Conservation (phyloP, 2,888 invertebrate species). For the Nomada goodeniana region DNA sequence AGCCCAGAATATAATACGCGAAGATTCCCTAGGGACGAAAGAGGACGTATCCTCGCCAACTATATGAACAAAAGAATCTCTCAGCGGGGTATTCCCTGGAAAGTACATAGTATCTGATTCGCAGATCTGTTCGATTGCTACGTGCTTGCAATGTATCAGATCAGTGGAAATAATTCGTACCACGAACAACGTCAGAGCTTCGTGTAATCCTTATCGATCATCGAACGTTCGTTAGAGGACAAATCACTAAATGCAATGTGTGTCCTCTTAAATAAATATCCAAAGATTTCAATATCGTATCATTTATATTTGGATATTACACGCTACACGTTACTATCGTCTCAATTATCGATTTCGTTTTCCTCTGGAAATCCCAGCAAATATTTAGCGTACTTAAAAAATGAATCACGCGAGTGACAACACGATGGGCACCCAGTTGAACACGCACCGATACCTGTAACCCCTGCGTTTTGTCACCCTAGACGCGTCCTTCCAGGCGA, state of each 20-base stretch:
- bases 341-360: not conserved
- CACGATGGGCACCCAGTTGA: constrained; percentile 11
- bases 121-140: constrained; percentile 42
- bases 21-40: constrained; percentile 78
- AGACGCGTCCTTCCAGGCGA: constrained; percentile 79
- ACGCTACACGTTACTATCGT: too few species aligned
- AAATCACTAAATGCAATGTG: not conserved
- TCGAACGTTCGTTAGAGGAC: not conserved
- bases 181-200: not conserved
- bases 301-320: too few species aligned
- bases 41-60: constrained; percentile 67
- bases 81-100: constrained; percentile 66
- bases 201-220: not conserved
- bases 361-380: not conserved
- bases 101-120: constrained; percentile 48
- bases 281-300: too few species aligned
- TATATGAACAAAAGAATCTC: constrained; percentile 74
- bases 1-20: constrained; percentile 77
- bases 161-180: constrained; percentile 40
- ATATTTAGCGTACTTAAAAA: not conserved
- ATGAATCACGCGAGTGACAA: constrained; percentile 41
- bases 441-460: constrained; percentile 62
- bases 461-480: constrained; percentile 66
- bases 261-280: too few species aligned
- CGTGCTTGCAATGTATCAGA: constrained; percentile 23